Conservation (phyloP, 2,113 vertebrate species). For the Aegypius monachus region DNA sequence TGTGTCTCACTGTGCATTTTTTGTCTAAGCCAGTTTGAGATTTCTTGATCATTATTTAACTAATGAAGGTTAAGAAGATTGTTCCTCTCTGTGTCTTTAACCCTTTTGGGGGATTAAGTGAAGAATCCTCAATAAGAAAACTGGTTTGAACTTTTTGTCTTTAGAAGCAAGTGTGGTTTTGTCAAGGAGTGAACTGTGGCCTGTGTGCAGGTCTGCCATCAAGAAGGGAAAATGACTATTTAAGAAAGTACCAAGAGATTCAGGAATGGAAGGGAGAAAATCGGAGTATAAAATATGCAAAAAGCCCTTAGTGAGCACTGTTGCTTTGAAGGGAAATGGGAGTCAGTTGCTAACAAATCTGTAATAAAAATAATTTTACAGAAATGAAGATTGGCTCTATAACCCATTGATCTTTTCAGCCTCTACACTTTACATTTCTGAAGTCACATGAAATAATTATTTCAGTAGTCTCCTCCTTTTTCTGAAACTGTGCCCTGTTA, state of each 20-base stretch:
- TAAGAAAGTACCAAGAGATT: background rate
- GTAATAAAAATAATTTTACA: background rate
- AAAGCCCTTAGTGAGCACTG: background rate
- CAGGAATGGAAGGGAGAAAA: background rate
- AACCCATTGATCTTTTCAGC: background rate
- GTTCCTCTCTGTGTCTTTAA: background rate
- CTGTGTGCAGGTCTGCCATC: background rate
- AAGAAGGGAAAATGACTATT: background rate
- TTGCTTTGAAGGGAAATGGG: background rate
- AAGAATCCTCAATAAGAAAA: background rate
- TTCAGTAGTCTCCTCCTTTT: background rate
- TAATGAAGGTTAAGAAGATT: background rate
- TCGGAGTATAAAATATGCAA: background rate
- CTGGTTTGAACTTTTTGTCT: background rate
- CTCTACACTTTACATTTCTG: background rate
- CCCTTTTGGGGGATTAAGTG: background rate
- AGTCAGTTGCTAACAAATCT: background rate
- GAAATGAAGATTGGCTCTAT: background rate
- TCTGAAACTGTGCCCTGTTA: background rate
- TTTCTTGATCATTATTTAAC: background rate
- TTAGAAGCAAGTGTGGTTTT: background rate
- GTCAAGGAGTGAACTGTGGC: background rate
- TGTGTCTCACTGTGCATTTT: background rate
- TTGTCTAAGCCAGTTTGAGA: background rate
- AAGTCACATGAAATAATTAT: background rate